Evolutionary conservation across 2,888 invertebrate genomes (phyloP), one percentile per base, ranked within the genome.

Genomic region (Spatulosminthurus flaviceps): DNA sequence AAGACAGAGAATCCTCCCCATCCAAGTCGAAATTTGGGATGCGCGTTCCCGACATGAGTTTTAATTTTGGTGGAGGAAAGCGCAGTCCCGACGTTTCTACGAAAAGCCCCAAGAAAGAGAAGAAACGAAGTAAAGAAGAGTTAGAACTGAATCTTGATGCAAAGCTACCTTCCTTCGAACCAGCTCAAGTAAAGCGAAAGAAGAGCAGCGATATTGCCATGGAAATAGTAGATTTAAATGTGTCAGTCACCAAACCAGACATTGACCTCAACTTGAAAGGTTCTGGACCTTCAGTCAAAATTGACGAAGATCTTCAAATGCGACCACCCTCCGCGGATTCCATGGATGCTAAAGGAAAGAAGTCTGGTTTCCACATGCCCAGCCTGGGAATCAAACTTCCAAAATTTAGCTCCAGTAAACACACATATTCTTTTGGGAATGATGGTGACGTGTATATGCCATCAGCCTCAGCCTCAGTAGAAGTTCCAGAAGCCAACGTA

Each of bases 11-110:
- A n/a, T n/a, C n/a, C n/a, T n/a, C n/a, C n/a, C n/a, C n/a, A n/a
- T 82, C 83, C 16, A 84, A 84, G 77, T 34, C 64, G 7, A 85
- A 85, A 81, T 85, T 86, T 72, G 87, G 86, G 42, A 86, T 87
- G 21, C 85, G 86, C 41, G 81, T 87, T 41, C 87, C 87, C 1
- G 85, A 85, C 69, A 76, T 85, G 26, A 83, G 83, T 61, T 70
- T 83, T 19, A 83, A 81, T 69, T 84, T 84, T 81, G 82, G 84
- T 11, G 73, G 81, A 21, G 74, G 81, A 21, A 78, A 79, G 16
- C 29, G 60, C 41, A 82, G 79, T 29, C 75, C 80, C 24, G 79
- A 72, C 19, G 43, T 16, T 0, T 66, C 64, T 21, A 16, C 43
- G 29, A 19, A 34, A 13, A 34, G 69, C 5, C 7, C n/a, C 9